phyloP scores from a whole-genome alignment of 1,140 invertebrate species.

The Tetramorium alpestre region DNA sequence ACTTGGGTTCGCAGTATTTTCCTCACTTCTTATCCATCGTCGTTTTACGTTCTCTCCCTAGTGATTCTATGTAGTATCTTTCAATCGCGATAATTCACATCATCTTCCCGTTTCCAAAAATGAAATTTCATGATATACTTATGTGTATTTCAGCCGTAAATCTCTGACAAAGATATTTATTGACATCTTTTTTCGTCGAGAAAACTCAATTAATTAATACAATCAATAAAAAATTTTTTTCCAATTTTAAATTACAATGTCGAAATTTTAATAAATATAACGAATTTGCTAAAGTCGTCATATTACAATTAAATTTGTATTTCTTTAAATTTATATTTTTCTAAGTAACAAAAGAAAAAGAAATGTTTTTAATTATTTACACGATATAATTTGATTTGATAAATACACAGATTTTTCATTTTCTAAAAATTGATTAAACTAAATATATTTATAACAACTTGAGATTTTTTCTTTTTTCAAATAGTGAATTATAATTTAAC shows the following conservation, averaged over 20 bases:
- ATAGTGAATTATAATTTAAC: neutral
- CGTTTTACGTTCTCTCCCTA: neutral
- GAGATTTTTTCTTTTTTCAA: neutral
- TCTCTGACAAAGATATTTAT: neutral
- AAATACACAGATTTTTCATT: neutral
- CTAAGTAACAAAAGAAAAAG: neutral
- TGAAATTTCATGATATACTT: conserved; percentile 14
- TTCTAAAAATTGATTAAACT: neutral
- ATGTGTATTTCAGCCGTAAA: neutral
- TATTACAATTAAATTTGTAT: neutral
- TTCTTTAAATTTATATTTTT: neutral
- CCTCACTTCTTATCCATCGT: neutral
- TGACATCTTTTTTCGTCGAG: neutral
- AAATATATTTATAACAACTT: neutral
- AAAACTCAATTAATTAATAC: neutral
- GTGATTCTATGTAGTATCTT: neutral
- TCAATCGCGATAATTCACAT: conserved; percentile 22
- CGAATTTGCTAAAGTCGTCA: neutral
- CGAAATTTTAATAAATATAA: neutral
- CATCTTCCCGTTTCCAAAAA: neutral
- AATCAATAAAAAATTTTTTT: neutral
- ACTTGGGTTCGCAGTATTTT: conserved; percentile 1
- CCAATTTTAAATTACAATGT: neutral
- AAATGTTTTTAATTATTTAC: neutral
- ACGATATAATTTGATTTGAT: neutral